These are phyloP conservation scores for Chloropsis cyanopogon DNA, from an alignment of 2,113 vertebrate species.

Conservation along the genomic window DNA sequence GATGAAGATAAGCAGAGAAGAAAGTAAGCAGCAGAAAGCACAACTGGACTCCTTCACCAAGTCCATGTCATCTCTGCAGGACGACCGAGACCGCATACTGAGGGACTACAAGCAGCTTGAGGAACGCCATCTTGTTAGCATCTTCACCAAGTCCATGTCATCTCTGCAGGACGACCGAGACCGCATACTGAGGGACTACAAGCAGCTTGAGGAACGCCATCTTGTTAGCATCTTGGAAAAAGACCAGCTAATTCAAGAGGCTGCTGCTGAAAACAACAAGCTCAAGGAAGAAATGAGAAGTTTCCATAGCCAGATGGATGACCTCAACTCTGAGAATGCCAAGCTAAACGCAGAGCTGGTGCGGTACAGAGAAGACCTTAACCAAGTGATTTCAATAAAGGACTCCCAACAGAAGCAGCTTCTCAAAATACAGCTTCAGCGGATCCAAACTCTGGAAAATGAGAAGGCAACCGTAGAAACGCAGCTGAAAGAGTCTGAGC, in stretches of 20 bases:
- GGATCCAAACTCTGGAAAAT: constrained; percentile 76
- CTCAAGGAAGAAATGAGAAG: constrained; percentile 87
- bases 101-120: constrained; percentile 89
- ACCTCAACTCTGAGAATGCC: constrained; percentile 90
- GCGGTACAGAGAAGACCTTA: constrained; percentile 87
- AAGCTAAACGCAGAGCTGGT: constrained; percentile 87
- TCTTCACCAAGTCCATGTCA: constrained; percentile 90
- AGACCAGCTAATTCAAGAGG: constrained; percentile 91
- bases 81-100: constrained; percentile 87
- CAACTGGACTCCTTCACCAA: constrained; percentile 87
- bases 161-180: constrained; percentile 94
- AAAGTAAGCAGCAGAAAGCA: constrained; percentile 77
- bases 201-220: constrained; percentile 89
- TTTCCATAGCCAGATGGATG: constrained; percentile 84
- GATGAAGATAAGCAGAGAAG: constrained; percentile 75
- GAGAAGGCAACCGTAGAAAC: constrained; percentile 68
- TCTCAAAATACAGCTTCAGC: constrained; percentile 80
- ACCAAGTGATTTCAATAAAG: constrained; percentile 90
- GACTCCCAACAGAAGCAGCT: constrained; percentile 92
- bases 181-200: constrained; percentile 82
- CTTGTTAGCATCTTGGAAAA: constrained; percentile 88
- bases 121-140: constrained; percentile 84
- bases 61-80: constrained; percentile 93
- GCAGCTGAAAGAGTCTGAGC: constrained; percentile 44
- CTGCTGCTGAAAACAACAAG: constrained; percentile 88